Conservation (phyloP, 2,888 invertebrate species). For the Hirtodrosophila alboralis region DNA sequence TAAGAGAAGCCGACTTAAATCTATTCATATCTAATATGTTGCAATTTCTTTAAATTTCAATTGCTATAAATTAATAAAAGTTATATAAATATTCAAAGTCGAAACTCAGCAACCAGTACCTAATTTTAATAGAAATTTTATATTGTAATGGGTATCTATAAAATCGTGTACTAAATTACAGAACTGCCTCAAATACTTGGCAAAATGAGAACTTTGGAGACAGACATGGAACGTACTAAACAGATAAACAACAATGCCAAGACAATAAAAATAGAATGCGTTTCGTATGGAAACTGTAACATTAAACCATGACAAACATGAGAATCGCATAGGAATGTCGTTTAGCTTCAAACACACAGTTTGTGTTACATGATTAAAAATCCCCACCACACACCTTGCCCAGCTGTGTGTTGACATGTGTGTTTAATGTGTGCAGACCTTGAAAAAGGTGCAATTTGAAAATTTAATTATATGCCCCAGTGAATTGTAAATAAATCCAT, state of each 20-base stretch:
- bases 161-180: neutral
- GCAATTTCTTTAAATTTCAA: too few relatives aligned
- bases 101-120: too few relatives aligned
- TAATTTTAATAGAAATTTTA: too few relatives aligned
- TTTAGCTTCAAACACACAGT: too few relatives aligned
- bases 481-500: slow-evolving; percentile 63
- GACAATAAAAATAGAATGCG: slow-evolving; percentile 4
- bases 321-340: neutral
- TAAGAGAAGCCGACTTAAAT: too few relatives aligned
- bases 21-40: too few relatives aligned
- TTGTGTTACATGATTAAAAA: neutral
- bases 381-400: slow-evolving; percentile 1
- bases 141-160: too few relatives aligned
- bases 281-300: neutral
- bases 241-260: neutral
- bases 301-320: neutral
- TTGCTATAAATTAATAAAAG: too few relatives aligned
- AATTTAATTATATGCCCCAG: slow-evolving; percentile 68
- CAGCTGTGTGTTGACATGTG: slow-evolving; percentile 26
- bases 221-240: too few relatives aligned
- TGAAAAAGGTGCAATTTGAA: slow-evolving; percentile 44
- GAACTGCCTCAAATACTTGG: too few relatives aligned
- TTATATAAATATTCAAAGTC: too few relatives aligned
- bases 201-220: neutral
- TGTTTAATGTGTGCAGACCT: slow-evolving; percentile 37